A percentile compares a stretch with the other conserved stretches of the same genome.
Conservation (phyloP, 2,113 vertebrate species). For the Astur gentilis region DNA sequence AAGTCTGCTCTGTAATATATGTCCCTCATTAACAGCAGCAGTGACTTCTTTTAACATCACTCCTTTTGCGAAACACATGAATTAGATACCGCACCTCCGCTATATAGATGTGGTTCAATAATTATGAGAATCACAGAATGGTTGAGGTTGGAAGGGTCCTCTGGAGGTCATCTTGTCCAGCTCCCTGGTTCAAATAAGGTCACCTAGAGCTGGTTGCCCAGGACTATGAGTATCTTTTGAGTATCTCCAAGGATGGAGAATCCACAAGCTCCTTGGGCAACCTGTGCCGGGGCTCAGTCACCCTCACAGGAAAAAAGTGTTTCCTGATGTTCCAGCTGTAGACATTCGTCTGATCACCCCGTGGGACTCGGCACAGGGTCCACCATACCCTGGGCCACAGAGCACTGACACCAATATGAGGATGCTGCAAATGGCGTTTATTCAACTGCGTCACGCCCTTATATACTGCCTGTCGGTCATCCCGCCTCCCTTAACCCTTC, state of each 20-base stretch:
- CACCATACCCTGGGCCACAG: no score
- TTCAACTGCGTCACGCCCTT: no score
- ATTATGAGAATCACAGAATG: not conserved
- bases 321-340: not conserved
- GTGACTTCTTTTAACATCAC: not conserved
- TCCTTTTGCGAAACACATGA: not conserved
- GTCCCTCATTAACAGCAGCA: not conserved
- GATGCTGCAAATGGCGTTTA: no score
- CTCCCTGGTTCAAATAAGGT: fast-evolving
- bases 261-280: not conserved
- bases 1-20: not conserved
- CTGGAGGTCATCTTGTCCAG: not conserved
- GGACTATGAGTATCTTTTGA: not conserved
- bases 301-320: not conserved
- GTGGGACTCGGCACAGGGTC: no score
- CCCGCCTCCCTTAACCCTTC: no score
- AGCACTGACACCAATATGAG: no score
- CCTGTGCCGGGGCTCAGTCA: not conserved
- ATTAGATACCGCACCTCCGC: not conserved
- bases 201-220: not conserved
- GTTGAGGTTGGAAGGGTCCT: not conserved
- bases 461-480: no score
- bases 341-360: no score
- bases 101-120: not conserved
- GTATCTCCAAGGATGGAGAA: not conserved